Percentiles rank a stretch among this genome's conserved stretches.
phyloP scores from a whole-genome alignment of 2,797 vertebrate genomes.

The Thunnus albacares region DNA sequence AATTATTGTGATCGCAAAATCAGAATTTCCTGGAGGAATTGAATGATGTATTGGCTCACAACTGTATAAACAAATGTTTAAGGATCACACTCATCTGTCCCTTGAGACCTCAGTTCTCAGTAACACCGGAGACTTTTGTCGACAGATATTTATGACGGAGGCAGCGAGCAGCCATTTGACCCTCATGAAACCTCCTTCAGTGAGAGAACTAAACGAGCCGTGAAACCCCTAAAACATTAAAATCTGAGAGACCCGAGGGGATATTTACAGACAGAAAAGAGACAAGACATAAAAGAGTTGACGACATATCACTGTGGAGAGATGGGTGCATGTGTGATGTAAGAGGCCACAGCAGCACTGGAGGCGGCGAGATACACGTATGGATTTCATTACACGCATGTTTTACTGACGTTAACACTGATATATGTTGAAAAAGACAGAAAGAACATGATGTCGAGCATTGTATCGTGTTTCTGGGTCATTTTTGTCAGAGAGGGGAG shows the following conservation, averaged over 20 bases:
- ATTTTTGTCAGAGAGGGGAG: neutral
- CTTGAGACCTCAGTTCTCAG: neutral
- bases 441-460: neutral
- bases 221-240: conserved; percentile 30
- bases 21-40: no score
- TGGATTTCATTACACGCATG: conserved; percentile 42
- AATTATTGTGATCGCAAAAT: no score
- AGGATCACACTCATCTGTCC: neutral
- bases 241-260: conserved; percentile 16
- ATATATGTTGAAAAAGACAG: conserved; percentile 21
- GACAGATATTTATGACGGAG: conserved; percentile 22
- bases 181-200: conserved; percentile 21
- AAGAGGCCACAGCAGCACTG: conserved; percentile 1
- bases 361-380: conserved; percentile 14
- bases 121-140: neutral
- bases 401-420: conserved; percentile 24
- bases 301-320: neutral
- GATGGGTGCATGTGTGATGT: neutral
- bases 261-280: neutral
- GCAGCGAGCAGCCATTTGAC: neutral
- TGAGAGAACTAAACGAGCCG: neutral
- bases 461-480: conserved; percentile 12
- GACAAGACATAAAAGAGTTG: neutral
- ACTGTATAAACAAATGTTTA: neutral
- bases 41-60: neutral